Conservation (phyloP, 1,140 invertebrate genomes). For the Dinoponera quadriceps region DNA sequence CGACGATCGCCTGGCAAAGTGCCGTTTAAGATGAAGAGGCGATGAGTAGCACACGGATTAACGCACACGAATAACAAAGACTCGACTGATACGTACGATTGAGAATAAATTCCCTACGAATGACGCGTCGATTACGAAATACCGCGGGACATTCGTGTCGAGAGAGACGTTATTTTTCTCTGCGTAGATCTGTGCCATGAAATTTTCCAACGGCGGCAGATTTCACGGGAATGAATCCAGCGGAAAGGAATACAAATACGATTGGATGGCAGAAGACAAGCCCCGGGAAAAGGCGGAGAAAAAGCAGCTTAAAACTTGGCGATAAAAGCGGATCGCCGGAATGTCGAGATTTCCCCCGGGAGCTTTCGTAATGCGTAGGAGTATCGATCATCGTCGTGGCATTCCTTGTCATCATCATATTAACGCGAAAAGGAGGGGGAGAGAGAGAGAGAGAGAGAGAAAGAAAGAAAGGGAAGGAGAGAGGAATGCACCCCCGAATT, state of each 20-base stretch:
- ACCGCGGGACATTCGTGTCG: neutral
- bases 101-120: neutral
- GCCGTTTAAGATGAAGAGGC: neutral
- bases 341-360: conserved; percentile 66
- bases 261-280: neutral
- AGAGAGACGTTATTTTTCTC: neutral
- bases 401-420: conserved; percentile 9
- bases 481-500: neutral
- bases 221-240: conserved; percentile 46
- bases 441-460: neutral
- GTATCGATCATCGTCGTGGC: conserved; percentile 54
- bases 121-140: neutral
- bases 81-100: neutral
- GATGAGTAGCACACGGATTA: neutral
- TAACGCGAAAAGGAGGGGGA: neutral
- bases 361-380: conserved; percentile 48
- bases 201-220: conserved; percentile 30
- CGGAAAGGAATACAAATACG: conserved; percentile 1
- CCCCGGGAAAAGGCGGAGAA: neutral
- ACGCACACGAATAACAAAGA: neutral
- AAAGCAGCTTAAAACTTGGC: conserved; percentile 59
- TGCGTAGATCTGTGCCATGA: neutral
- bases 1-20: neutral
- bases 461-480: neutral
- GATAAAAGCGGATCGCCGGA: conserved; percentile 57